Base-by-base conservation (phyloP, 1,140 invertebrate genomes). In the Bombus superbus region DNA sequence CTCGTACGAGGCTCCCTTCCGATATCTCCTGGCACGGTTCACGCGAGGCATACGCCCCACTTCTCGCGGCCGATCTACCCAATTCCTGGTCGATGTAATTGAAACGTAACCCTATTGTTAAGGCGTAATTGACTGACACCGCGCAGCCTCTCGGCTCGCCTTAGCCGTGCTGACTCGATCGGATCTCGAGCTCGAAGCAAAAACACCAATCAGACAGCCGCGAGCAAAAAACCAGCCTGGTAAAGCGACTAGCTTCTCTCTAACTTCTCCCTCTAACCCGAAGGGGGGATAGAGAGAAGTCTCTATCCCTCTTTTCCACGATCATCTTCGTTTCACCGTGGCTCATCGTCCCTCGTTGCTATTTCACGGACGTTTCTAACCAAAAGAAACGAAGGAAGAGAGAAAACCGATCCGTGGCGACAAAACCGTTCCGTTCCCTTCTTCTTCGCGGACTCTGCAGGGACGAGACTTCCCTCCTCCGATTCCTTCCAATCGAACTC, bases 71-170 rank as follows among this genome's bases (percentile, higher is more conserved):
- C 47, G 86, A 74, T 84, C 71, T 76, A 89, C 89, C 79, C 79
- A 89, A 89, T 90, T 88, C 81, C 82, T 78, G 82, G 59, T 71
- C 71, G 82, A 91, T 92, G 92, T 94, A 94, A 95, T 94, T 95
- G 94, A 94, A 94, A 95, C 92, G 92, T 95, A 94, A 95, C 92
- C 90, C 90, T 92, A 94, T 94, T 95, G 94, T 95, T 94, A 92
- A 91, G 89, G 87, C 87, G 92, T 94, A 94, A 94, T 95, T 94
- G 92, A 94, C 92, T 93, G 93, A 93, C 93, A 93, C 89, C 89
- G 88, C 92, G 91, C 90, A 91, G 87, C 84, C 79, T 89, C 88
- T 85, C 72, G 78, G 75, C 86, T 81, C 42, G 25, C 69, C 86
- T 80, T 53, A 68, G 69, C 85, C 81, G 69, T 57, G 85, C 86